Evolutionary conservation across 2,797 vertebrate species (phyloP).

Genomic region (Xiphorhynchus erythropygius): DNA sequence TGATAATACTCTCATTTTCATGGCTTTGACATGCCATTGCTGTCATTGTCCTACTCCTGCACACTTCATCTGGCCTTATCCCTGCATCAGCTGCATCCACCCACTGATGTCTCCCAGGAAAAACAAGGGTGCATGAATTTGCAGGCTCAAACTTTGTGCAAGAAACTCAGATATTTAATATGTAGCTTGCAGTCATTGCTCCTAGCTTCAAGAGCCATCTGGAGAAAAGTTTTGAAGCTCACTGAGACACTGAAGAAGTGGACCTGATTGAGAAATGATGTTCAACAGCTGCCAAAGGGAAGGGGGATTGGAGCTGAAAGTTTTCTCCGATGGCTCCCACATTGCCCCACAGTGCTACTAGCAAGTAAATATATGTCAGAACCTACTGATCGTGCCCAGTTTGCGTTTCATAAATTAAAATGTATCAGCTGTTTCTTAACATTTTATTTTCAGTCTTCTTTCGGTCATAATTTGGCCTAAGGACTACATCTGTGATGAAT

Average conservation of each 20-base stretch:
- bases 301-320: not conserved
- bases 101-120: not conserved
- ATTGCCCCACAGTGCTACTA: not conserved
- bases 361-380: slow-evolving; percentile 40
- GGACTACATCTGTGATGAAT: slow-evolving; percentile 52
- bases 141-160: not conserved
- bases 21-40: not conserved
- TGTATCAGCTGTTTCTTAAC: slow-evolving; percentile 37
- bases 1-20: not conserved
- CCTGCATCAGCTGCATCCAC: not conserved
- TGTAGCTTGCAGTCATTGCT: not conserved
- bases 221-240: slow-evolving; percentile 30
- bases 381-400: not conserved
- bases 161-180: not conserved
- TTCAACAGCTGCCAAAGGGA: slow-evolving; percentile 20
- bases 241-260: slow-evolving; percentile 12
- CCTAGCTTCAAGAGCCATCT: slow-evolving; percentile 29
- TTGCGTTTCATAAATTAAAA: slow-evolving; percentile 61
- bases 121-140: not conserved
- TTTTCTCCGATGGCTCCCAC: not conserved
- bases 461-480: slow-evolving; percentile 46
- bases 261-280: slow-evolving; percentile 19
- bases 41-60: not conserved
- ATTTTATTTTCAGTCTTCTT: slow-evolving; percentile 57
- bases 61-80: not conserved